A percentile compares a stretch with the other conserved stretches of the same genome.
Evolutionary conservation across 2,113 vertebrate species (phyloP).

Genomic region (Grammomys dolichurus): DNA sequence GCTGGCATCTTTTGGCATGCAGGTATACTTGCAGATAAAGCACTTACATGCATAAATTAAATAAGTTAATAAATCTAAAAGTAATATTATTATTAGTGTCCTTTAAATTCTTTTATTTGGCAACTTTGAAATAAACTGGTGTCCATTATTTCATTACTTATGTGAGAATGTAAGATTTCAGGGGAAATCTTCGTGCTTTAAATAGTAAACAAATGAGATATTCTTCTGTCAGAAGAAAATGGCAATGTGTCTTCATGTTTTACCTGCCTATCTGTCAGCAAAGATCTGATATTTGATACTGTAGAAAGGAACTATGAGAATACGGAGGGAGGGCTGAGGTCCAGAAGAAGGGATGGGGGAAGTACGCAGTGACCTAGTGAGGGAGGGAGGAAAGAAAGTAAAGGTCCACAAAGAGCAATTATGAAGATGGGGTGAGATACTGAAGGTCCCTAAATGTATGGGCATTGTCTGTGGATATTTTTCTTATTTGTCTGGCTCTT

Average conservation of each 20-base stretch:
- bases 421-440: constrained; percentile 65
- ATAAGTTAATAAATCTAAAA: not conserved
- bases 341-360: not conserved
- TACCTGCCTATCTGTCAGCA: not conserved
- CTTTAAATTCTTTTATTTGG: constrained; percentile 69
- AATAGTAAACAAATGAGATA: constrained; percentile 83
- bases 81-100: not conserved
- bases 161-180: constrained; percentile 76
- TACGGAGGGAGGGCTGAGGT: too few relatives aligned
- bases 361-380: not conserved
- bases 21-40: too few relatives aligned
- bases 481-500: constrained; percentile 69
- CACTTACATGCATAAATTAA: too few relatives aligned
- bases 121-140: constrained; percentile 85
- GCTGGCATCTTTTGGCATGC: too few relatives aligned
- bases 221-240: constrained; percentile 82
- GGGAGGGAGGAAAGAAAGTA: too few relatives aligned
- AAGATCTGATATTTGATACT: not conserved
- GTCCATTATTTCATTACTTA: constrained; percentile 82
- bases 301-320: not conserved
- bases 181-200: constrained; percentile 83
- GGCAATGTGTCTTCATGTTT: not conserved
- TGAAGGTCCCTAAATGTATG: constrained; percentile 68
- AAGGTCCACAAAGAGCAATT: constrained; percentile 63
- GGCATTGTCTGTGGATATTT: constrained; percentile 49